phyloP scores from a whole-genome alignment of 2,113 vertebrate species.

The Calyptomena viridis region DNA sequence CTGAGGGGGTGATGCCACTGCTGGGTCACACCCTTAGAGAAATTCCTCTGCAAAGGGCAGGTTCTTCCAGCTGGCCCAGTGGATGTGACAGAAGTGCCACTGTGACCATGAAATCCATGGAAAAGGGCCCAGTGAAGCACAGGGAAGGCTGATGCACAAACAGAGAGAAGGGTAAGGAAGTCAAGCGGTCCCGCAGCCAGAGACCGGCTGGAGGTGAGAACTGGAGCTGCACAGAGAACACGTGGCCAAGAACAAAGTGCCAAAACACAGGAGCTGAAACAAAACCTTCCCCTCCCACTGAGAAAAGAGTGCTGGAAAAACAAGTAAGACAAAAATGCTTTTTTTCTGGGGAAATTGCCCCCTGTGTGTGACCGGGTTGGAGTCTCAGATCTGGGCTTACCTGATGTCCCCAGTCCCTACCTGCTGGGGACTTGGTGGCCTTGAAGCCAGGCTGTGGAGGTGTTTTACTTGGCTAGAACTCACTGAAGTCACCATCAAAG shows the following conservation, averaged over 20 bases:
- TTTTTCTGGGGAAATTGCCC: background rate
- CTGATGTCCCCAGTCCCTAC: background rate
- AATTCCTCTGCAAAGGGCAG: background rate
- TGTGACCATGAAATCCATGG: fast-evolving
- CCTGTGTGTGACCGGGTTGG: background rate
- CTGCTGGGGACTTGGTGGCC: background rate
- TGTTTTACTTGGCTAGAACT: background rate
- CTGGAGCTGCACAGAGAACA: conserved; percentile 16
- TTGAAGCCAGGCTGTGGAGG: background rate
- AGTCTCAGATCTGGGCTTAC: background rate
- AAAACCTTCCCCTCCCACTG: background rate
- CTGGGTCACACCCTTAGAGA: background rate
- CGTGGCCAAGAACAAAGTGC: conserved; percentile 3
- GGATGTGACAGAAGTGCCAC: background rate
- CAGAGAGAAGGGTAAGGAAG: conserved; percentile 73
- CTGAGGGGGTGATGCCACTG: background rate
- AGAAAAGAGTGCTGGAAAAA: background rate
- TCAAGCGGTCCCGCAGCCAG: conserved; percentile 26
- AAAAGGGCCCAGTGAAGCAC: background rate
- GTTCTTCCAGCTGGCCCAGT: background rate
- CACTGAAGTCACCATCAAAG: background rate
- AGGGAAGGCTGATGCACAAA: background rate
- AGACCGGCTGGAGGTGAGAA: conserved; percentile 33
- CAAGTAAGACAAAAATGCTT: background rate
- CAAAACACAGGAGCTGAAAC: background rate